Conservation (phyloP, 2,888 invertebrate species). For the Rotaria socialis region DNA sequence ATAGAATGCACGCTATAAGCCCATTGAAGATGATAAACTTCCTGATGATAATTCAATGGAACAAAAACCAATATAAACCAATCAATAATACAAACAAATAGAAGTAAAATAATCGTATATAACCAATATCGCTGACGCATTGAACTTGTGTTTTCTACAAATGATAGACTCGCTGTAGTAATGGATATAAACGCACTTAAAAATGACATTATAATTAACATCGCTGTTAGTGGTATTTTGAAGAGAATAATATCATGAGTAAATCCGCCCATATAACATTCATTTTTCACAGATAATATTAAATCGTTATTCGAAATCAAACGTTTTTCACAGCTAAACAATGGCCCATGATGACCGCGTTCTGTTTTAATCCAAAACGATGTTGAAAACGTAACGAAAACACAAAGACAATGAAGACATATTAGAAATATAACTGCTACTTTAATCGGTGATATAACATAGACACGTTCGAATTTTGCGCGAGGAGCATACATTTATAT, state of each 20-base stretch:
- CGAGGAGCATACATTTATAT: background rate
- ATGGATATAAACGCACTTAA: background rate
- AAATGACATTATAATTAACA: background rate
- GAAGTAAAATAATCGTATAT: background rate
- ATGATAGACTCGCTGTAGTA: background rate
- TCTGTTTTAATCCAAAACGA: conserved; percentile 19
- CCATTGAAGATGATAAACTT: conserved; percentile 1
- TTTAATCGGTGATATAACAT: conserved; percentile 1
- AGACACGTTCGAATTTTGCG: conserved; percentile 27
- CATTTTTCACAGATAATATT: background rate
- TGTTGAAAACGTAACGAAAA: conserved; percentile 16
- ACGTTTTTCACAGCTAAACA: conserved; percentile 12
- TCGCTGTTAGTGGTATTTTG: background rate
- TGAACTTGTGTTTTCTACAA: background rate
- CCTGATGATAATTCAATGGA: background rate
- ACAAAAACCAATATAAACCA: background rate
- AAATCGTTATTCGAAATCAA: too few relatives aligned
- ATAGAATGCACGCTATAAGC: background rate
- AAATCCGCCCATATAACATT: background rate
- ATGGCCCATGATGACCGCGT: background rate
- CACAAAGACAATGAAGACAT: background rate
- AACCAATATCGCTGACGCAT: background rate
- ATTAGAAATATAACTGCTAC: background rate
- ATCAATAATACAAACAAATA: background rate
- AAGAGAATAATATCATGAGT: background rate